Base-by-base conservation (phyloP, 2,888 invertebrate genomes). In the Seira musarum region DNA sequence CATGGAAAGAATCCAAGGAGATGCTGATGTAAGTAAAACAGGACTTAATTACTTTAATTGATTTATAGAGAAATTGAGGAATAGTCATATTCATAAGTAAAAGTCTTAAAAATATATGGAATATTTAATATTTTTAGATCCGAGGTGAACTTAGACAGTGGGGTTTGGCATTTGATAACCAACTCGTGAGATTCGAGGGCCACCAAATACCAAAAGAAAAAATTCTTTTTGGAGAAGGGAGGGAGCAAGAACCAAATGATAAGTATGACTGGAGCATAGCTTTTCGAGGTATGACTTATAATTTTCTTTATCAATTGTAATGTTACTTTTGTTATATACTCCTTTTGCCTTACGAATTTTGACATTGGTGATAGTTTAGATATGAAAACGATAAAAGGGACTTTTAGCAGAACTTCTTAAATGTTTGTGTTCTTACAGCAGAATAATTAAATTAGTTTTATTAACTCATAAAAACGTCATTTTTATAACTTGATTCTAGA, bases 1-100 rank as follows among this genome's bases (percentile, higher is more conserved):
- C 84, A 86, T 90, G 2, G 77, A 87, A 6, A 82, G 85, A 40
- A 81, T 88, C 1, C 85, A 84, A 25, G 46, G 85, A 83, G 82
- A 73, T 21, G 69, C 70, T 21, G 67, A 49, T 30, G 85, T 85
- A 77, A 79, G 73, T 49, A n/a, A n/a, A n/a, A n/a, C n/a, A n/a
- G 60, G 10, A 53, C 24, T n/a, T 46, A 46, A 46, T 49, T 13
- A 25, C 25, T 25, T 17, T 65, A 5, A n/a, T 21, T 60, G 57
- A n/a, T 60, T 17, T 69, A 53, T 2, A 13, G 10, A 3, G 15
- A 19, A 21, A 8, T 64, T 21, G 8, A 3, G 10, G 21, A 6
- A 2, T 24, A 24, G 64, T 64, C 13, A 15, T 13, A 17, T 8
- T 22, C n/a, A 22, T 64, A 17, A 13, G 68, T 3, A 17, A 15